These are phyloP conservation scores for Sinelater perroti DNA, from an alignment of 2,888 invertebrate species.

Conservation along the genomic window DNA sequence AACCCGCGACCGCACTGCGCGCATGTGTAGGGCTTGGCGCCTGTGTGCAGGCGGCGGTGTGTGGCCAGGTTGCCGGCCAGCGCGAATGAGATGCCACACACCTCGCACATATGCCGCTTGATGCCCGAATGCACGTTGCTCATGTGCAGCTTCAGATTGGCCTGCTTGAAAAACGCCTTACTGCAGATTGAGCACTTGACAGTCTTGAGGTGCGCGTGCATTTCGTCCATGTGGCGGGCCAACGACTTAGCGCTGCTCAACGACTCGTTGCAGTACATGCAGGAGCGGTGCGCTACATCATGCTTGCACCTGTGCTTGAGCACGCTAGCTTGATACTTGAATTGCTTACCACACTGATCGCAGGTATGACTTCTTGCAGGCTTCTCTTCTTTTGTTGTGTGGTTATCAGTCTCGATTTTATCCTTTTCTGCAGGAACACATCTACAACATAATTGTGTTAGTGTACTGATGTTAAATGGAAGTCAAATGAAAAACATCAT, in stretches of 20 bases:
- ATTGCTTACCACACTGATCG: slow-evolving; percentile 42
- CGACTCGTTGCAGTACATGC: slow-evolving; percentile 39
- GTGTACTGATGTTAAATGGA: neutral
- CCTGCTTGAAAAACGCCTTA: slow-evolving; percentile 44
- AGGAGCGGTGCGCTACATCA: slow-evolving; percentile 30
- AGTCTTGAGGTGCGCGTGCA: slow-evolving; percentile 44
- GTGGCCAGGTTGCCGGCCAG: slow-evolving; percentile 41
- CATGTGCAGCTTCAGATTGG: slow-evolving; percentile 44
- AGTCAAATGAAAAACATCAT: too few relatives aligned
- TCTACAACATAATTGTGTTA: neutral
- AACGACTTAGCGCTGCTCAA: slow-evolving; percentile 36
- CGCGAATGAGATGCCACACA: slow-evolving; percentile 46
- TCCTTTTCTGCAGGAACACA: too few relatives aligned
- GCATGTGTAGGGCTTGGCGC: slow-evolving; percentile 46
- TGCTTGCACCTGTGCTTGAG: slow-evolving; percentile 42
- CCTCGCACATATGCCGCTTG: slow-evolving; percentile 46
- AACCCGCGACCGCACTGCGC: slow-evolving; percentile 44
- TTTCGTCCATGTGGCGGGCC: slow-evolving; percentile 43
- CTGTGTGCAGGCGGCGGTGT: slow-evolving; percentile 47
- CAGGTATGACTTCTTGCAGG: too few relatives aligned
- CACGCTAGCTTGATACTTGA: slow-evolving; percentile 43
- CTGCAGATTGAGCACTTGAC: slow-evolving; percentile 42
- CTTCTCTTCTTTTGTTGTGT: slow-evolving; percentile 17
- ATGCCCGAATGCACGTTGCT: slow-evolving; percentile 43
- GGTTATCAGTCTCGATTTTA: too few relatives aligned